These are phyloP conservation scores for Nomada flava DNA, from an alignment of 2,888 invertebrate genomes.

Conservation along the genomic window DNA sequence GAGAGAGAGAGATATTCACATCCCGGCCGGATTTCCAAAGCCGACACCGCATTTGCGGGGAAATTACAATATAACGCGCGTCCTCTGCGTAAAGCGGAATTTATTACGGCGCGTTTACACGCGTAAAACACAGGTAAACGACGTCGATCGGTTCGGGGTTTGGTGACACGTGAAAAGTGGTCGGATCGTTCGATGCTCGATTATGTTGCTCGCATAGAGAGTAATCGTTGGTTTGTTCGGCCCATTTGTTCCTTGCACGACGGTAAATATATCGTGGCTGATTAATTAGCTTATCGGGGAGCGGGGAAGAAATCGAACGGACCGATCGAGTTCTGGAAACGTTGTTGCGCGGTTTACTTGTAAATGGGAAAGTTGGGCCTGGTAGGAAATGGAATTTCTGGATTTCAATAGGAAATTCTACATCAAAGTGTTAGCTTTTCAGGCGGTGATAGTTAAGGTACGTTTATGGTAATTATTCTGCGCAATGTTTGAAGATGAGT, in stretches of 20 bases:
- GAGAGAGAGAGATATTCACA: slow-evolving; percentile 7
- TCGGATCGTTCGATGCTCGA: slow-evolving; percentile 10
- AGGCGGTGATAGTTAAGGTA: background rate
- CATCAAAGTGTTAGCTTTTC: background rate
- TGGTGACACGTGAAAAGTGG: slow-evolving; percentile 16
- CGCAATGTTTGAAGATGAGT: background rate
- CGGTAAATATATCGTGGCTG: background rate
- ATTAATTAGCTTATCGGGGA: no score
- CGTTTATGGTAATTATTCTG: background rate
- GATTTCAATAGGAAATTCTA: background rate
- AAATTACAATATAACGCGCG: slow-evolving; percentile 66
- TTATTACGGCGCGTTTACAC: slow-evolving; percentile 42
- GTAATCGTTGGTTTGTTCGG: slow-evolving; percentile 15
- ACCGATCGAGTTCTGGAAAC: background rate
- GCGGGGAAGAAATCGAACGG: no score
- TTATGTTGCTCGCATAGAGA: slow-evolving; percentile 17
- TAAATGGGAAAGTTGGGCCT: background rate
- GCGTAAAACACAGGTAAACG: slow-evolving; percentile 41
- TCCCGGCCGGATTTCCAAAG: slow-evolving; percentile 43
- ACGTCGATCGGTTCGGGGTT: slow-evolving; percentile 8
- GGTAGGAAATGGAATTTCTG: background rate
- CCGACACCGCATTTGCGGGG: slow-evolving; percentile 48
- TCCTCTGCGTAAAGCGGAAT: slow-evolving; percentile 42
- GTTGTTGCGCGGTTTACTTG: background rate
- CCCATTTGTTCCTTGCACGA: background rate